Evolutionary conservation across 2,113 vertebrate species (phyloP).

Genomic region (Sylvia atricapilla): DNA sequence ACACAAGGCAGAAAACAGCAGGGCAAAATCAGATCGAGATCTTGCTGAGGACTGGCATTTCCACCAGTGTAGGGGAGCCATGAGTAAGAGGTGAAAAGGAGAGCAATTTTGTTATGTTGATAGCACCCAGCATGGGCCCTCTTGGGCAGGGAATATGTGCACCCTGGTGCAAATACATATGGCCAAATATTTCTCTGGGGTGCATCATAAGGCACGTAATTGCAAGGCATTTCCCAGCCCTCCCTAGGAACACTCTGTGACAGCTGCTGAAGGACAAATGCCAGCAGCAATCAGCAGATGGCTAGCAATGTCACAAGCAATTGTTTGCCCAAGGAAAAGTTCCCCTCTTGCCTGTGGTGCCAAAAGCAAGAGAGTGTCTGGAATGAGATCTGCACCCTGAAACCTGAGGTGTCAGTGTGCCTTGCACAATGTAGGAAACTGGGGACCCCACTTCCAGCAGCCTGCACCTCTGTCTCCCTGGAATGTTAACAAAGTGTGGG

Average conservation of each 20-base stretch:
- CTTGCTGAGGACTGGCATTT: background rate
- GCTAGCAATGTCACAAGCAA: background rate
- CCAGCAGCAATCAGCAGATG: background rate
- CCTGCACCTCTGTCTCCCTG: background rate
- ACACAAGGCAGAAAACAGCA: background rate
- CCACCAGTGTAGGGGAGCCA: background rate
- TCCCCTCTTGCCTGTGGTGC: background rate
- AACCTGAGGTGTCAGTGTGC: background rate
- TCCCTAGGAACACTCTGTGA: background rate
- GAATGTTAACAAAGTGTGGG: background rate
- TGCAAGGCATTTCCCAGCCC: background rate
- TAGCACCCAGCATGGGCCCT: background rate
- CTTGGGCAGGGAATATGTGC: background rate
- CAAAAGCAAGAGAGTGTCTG: background rate
- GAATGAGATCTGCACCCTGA: background rate
- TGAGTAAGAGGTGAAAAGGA: background rate
- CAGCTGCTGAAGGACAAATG: constrained; percentile 39
- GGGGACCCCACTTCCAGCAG: background rate
- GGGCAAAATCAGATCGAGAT: background rate
- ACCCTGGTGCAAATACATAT: background rate
- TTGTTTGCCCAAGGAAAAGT: background rate
- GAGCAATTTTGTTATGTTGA: background rate
- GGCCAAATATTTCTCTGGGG: background rate
- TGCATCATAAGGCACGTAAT: background rate
- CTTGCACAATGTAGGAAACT: background rate